Evolutionary conservation across 2,113 vertebrate species (phyloP).

Genomic region (Cromileptes altivelis): DNA sequence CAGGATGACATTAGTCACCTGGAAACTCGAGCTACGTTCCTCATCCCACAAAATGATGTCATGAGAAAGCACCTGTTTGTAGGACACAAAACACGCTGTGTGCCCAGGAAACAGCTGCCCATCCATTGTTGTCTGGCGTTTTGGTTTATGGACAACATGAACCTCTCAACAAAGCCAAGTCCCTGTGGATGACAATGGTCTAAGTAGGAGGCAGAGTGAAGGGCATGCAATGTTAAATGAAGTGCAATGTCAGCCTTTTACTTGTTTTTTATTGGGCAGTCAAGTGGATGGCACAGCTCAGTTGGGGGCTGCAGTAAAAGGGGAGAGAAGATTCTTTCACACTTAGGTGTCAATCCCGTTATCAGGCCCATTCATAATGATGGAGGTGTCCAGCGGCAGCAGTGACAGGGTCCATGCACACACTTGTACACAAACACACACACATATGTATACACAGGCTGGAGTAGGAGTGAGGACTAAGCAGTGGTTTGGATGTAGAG

Average conservation of each 20-base stretch:
- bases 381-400: neutral
- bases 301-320: slow-evolving; percentile 64
- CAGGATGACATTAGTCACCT: slow-evolving; percentile 23
- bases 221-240: slow-evolving; percentile 72
- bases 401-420: slow-evolving; percentile 6
- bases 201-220: slow-evolving; percentile 71
- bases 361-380: slow-evolving; percentile 21
- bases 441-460: neutral
- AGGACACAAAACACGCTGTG: slow-evolving; percentile 46
- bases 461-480: neutral
- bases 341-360: slow-evolving; percentile 70
- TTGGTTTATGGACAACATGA: slow-evolving; percentile 76
- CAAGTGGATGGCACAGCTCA: slow-evolving; percentile 58
- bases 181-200: slow-evolving; percentile 65
- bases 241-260: slow-evolving; percentile 75
- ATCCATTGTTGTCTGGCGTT: slow-evolving; percentile 75
- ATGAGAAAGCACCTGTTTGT: slow-evolving; percentile 66
- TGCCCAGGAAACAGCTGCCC: slow-evolving; percentile 77
- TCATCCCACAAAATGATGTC: slow-evolving; percentile 48
- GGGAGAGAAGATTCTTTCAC: slow-evolving; percentile 69
- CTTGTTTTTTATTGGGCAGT: slow-evolving; percentile 69
- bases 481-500: neutral
- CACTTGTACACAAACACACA: slow-evolving; percentile 15
- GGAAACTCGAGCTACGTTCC: slow-evolving; percentile 29
- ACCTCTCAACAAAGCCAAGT: slow-evolving; percentile 73